A percentile compares a stretch with the other conserved stretches of the same genome.
These are phyloP conservation scores for Adoxophyes honmai DNA, from an alignment of 1,140 invertebrate species.

Conservation along the genomic window DNA sequence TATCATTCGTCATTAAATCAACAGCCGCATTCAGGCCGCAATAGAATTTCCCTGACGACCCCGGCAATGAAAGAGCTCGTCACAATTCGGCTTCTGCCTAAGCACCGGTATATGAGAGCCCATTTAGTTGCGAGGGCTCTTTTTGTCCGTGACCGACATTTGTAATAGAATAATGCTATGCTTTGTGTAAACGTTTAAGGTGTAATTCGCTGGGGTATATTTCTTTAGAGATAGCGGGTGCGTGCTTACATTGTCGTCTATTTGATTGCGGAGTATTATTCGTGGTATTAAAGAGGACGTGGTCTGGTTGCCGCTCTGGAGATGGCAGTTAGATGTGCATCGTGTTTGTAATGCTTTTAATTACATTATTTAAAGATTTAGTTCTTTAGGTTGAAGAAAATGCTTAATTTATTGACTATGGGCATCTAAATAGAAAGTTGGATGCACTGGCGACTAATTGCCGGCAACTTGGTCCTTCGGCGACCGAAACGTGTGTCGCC, in stretches of 20 bases:
- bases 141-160: constrained; percentile 28
- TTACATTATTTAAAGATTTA: too few relatives aligned
- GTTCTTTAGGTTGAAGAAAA: too few relatives aligned
- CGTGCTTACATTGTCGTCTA: constrained; percentile 20
- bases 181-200: constrained; percentile 25
- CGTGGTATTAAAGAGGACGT: constrained; percentile 20
- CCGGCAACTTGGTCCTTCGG: too few relatives aligned
- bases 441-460: too few relatives aligned
- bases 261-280: constrained; percentile 18
- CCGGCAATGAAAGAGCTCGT: constrained; percentile 9
- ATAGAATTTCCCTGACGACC: neutral
- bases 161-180: constrained; percentile 26
- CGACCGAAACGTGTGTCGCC: too few relatives aligned
- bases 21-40: neutral
- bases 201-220: constrained; percentile 25
- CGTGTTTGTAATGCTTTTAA: too few relatives aligned
- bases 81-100: constrained; percentile 40
- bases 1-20: too few relatives aligned
- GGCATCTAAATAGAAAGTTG: too few relatives aligned
- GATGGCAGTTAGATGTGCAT: too few relatives aligned
- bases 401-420: too few relatives aligned
- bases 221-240: constrained; percentile 19
- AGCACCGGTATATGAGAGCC: constrained; percentile 31
- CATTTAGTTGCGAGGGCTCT: constrained; percentile 37
- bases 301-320: constrained; percentile 19